phyloP scores from a whole-genome alignment of 2,113 vertebrate species.

The Coreoperca whiteheadi region DNA sequence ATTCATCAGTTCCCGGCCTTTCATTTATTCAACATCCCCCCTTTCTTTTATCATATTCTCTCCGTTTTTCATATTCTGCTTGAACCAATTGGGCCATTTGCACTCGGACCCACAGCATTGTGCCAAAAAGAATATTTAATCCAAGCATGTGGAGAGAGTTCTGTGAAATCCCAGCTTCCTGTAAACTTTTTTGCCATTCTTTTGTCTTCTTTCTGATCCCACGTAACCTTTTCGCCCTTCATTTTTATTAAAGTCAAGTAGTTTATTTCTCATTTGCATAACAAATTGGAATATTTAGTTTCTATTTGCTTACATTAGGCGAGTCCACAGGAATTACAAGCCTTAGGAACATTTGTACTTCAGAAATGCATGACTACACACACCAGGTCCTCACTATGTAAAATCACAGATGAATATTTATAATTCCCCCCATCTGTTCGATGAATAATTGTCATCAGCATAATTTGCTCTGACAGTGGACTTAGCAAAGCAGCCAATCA shows the following conservation, averaged over 20 bases:
- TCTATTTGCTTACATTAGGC: conserved; percentile 43
- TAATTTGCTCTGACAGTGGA: conserved; percentile 49
- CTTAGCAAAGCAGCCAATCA: conserved; percentile 37
- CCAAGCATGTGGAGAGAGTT: background rate
- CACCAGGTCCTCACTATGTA: conserved; percentile 49
- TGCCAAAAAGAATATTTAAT: background rate
- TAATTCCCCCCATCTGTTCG: conserved; percentile 56
- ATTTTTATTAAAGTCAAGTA: conserved; percentile 17
- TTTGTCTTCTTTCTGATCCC: background rate
- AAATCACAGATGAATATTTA: conserved; percentile 68
- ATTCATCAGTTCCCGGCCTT: conserved; percentile 61
- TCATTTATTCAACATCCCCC: conserved; percentile 57
- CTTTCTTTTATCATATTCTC: conserved; percentile 33
- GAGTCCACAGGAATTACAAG: conserved; percentile 32
- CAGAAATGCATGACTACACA: conserved; percentile 35
- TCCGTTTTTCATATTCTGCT: conserved; percentile 17
- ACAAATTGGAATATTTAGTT: conserved; percentile 30
- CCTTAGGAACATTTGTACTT: conserved; percentile 42
- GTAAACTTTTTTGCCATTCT: background rate
- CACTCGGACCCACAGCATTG: background rate
- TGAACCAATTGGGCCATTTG: conserved; percentile 25
- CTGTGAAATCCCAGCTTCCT: background rate
- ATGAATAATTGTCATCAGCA: conserved; percentile 56
- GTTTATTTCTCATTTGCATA: conserved; percentile 32
- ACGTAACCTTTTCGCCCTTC: background rate